Evolutionary conservation across 1,140 invertebrate species (phyloP), one percentile per base, ranked within the genome.

Genomic region (Cyclina sinensis): DNA sequence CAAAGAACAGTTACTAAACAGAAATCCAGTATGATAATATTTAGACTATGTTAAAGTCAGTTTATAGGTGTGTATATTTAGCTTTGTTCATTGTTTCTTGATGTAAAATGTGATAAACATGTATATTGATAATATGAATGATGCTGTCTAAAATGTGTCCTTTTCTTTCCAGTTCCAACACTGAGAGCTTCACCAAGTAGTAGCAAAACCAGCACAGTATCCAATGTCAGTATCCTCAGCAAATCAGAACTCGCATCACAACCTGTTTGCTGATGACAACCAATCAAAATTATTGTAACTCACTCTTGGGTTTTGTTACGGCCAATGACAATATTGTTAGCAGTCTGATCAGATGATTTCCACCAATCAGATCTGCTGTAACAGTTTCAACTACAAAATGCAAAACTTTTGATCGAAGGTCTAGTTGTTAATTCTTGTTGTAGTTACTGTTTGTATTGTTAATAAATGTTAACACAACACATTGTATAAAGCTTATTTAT

Each of bases 91-190:
- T n/a, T n/a, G n/a, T n/a, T n/a, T n/a, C n/a, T n/a, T n/a, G n/a
- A n/a, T n/a, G n/a, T n/a, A n/a, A n/a, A n/a, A n/a, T n/a, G n/a
- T n/a, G n/a, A n/a, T n/a, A n/a, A n/a, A n/a, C n/a, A n/a, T n/a
- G n/a, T n/a, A n/a, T n/a, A n/a, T n/a, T n/a, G n/a, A n/a, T n/a
- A n/a, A n/a, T n/a, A n/a, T n/a, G n/a, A n/a, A n/a, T n/a, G n/a
- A n/a, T n/a, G n/a, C n/a, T n/a, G n/a, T n/a, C n/a, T 62, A 43
- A 35, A 21, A 59, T 59, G 21, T 24, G 2, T 35, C 32, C 16
- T 65, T 68, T 48, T 48, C 16, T 18, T 73, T 84, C 30, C 65
- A 84, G 81, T 84, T 59, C 81, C 81, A 84, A 70, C 81, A 68
- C 32, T 84, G 62, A 84, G 81, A 43, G 1, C 81, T n/a, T 32